phyloP scores from a whole-genome alignment of 53 echinoderm and acorn worm genomes.

The Pentamera pediparva region DNA sequence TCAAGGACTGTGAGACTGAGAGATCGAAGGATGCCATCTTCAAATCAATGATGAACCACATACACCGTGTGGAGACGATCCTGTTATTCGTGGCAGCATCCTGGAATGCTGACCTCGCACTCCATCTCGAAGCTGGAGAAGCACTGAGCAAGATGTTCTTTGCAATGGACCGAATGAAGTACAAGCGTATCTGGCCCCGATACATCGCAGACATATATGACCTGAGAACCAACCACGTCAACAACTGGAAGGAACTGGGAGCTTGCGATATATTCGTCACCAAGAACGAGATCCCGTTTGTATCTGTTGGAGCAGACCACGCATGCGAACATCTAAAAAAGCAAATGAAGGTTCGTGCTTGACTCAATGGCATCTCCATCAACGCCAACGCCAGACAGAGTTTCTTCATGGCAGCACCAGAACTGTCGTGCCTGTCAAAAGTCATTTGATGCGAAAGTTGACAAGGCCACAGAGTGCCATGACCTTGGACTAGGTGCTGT shows the following conservation, averaged over 20 bases:
- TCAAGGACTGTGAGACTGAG: too few species aligned
- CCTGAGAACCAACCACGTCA: conserved; percentile 26
- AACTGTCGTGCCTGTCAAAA: too few species aligned
- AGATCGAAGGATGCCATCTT: too few species aligned
- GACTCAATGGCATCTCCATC: conserved; percentile 37
- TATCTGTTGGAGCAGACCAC: too few species aligned
- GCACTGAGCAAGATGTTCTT: too few species aligned
- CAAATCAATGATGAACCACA: conserved; percentile 19
- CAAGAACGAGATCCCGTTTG: too few species aligned
- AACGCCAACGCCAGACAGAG: too few species aligned
- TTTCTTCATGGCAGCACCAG: conserved; percentile 30
- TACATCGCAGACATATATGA: too few species aligned
- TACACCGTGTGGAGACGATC: conserved; percentile 16
- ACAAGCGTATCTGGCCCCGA: conserved; percentile 44
- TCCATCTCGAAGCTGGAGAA: too few species aligned
- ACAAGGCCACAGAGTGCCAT: too few species aligned
- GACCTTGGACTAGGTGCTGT: conserved; percentile 9
- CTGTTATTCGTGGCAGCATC: conserved; percentile 10
- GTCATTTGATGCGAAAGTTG: neutral
- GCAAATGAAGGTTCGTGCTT: conserved; percentile 37
- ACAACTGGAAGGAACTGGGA: conserved; percentile 29
- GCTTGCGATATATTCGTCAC: conserved; percentile 33
- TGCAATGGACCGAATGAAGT: too few species aligned
- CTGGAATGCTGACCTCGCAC: conserved; percentile 9
- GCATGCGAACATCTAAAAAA: too few species aligned